Base-by-base conservation (phyloP, 1,140 invertebrate genomes). In the Asbolus verrucosus region DNA sequence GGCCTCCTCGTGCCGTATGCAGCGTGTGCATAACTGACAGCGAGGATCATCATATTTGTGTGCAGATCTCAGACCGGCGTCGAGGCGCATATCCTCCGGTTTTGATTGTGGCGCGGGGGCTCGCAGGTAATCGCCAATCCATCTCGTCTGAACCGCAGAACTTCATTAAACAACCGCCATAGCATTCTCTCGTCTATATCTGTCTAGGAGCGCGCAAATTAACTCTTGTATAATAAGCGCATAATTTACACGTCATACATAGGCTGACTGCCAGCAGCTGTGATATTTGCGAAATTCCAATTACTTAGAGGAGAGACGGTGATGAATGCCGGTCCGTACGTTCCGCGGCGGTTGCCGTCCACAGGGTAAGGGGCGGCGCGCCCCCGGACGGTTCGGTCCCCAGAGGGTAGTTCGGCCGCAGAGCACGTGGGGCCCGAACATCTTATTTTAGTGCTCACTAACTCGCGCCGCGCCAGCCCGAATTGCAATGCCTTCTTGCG, bases 381-480 rank as follows among this genome's bases (percentile, higher is more conserved):
- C 19, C 46, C 46, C 46, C 46, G 19, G 46, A 13, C 19, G 9
- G 46, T 5, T 38, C 30, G 13, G 13, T 72, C 71, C 71, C 66
- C 21, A 24, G 67, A 50, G 71, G 71, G 71, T 30, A 71, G 33
- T 71, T 67, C 60, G 33, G 62, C 65, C 70, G 54, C 31, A 59
- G 50, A 69, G 59, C 71, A 69, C 71, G 71, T 69, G 66, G 67
- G 43, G 41, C 50, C 41, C 36, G 71, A 72, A 72, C 71, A 72
- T 72, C 71, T 72, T 72, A 72, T 72, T 72, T 72, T 72, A 72
- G 71, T 69, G 46, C 46, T 63, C 67, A 72, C 71, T 72, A 72
- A 72, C 71, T 72, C 38, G 65, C 24, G 54, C 54, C 54, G 33
- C 13, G 70, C 61, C 65, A 67, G 24, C 61, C 66, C 66, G 71